Evolutionary conservation across 2,113 vertebrate genomes (phyloP).

Genomic region (Plectropomus leopardus): DNA sequence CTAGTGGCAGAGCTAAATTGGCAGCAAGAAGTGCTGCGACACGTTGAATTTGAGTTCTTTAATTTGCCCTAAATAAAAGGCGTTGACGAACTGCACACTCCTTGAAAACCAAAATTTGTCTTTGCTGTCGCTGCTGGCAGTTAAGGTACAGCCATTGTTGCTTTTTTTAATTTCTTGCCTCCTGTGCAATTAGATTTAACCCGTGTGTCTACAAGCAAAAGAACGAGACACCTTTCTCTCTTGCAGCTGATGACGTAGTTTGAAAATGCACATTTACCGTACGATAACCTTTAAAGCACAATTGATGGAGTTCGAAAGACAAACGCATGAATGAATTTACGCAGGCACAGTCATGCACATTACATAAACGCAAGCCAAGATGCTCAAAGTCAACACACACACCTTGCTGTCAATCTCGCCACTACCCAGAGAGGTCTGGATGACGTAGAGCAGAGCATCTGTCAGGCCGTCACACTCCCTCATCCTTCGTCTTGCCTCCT

Average conservation of each 20-base stretch:
- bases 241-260: neutral
- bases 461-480: constrained; percentile 98
- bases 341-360: neutral
- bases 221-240: neutral
- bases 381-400: constrained; percentile 64
- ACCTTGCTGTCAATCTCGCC: constrained; percentile 99
- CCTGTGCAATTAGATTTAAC: neutral
- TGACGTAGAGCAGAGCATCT: constrained; percentile 96
- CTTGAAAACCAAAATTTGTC: constrained; percentile 17
- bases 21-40: constrained; percentile 7
- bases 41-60: constrained; percentile 18
- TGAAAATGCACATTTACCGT: constrained; percentile 13
- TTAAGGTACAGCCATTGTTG: constrained; percentile 7
- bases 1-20: constrained; percentile 6
- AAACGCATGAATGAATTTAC: neutral
- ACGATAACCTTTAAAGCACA: neutral
- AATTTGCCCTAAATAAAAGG: constrained; percentile 41
- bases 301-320: neutral
- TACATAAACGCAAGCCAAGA: constrained; percentile 6
- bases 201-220: neutral
- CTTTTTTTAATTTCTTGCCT: constrained; percentile 9
- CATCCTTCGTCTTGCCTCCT: constrained; percentile 97
- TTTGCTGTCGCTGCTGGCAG: constrained; percentile 5
- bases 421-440: constrained; percentile 97
- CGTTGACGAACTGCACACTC: constrained; percentile 22